Evolutionary conservation across 2,113 vertebrate species (phyloP).

Genomic region (Anguilla rostrata): DNA sequence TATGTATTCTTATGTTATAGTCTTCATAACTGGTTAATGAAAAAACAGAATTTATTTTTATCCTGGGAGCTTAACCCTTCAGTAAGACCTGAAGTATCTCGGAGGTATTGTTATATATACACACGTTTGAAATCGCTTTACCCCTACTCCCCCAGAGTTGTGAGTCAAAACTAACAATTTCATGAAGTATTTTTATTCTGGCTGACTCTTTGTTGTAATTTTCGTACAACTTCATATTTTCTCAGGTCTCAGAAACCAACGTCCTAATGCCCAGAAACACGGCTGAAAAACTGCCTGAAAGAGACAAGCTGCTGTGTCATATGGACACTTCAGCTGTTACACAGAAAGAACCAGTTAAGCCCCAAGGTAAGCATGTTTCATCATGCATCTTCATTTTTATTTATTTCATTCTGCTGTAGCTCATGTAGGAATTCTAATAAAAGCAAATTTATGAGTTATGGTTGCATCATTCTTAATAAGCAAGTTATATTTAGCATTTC

Average conservation of each 20-base stretch:
- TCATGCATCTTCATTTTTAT: background rate
- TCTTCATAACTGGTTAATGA: too few species aligned
- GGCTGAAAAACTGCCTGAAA: constrained; percentile 68
- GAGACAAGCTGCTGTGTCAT: constrained; percentile 79
- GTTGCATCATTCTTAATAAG: background rate
- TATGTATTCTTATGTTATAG: too few species aligned
- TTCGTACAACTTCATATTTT: constrained; percentile 47
- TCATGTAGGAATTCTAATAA: background rate
- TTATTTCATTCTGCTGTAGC: background rate
- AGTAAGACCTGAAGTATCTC: too few species aligned
- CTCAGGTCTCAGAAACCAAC: constrained; percentile 91
- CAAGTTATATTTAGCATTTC: background rate
- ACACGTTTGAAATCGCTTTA: too few species aligned
- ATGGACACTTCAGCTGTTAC: constrained; percentile 75
- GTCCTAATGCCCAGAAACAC: constrained; percentile 85
- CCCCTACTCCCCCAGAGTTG: too few species aligned
- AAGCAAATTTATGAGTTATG: background rate
- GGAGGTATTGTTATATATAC: too few species aligned
- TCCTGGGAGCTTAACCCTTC: too few species aligned
- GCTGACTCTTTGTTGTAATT: background rate
- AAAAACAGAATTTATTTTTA: too few species aligned
- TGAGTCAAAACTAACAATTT: background rate
- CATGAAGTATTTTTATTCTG: background rate
- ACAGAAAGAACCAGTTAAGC: constrained; percentile 80
- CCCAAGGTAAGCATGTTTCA: constrained; percentile 72